A percentile compares a stretch with the other conserved stretches of the same genome.
These are phyloP conservation scores for Rachycentron canadum DNA, from an alignment of 2,797 vertebrate genomes.

Conservation along the genomic window DNA sequence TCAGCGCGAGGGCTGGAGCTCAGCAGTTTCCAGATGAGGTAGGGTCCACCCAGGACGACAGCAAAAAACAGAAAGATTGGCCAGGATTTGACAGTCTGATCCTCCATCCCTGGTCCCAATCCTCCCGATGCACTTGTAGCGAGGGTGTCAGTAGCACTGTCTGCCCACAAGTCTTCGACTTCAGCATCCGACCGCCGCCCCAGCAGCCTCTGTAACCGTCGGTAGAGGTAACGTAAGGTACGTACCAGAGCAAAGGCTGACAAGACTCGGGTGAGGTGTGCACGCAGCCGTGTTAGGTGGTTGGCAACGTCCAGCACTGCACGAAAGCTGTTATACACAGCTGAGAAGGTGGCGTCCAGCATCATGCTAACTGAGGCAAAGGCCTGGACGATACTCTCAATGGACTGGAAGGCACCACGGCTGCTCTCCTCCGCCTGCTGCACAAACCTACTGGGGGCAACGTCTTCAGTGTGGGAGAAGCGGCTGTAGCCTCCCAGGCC, in stretches of 20 bases:
- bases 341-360: conserved; percentile 98
- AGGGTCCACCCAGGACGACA: conserved; percentile 95
- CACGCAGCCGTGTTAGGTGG: conserved; percentile 94
- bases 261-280: conserved; percentile 95
- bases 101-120: conserved; percentile 61
- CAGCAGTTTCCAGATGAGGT: conserved; percentile 97
- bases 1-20: conserved; percentile 86
- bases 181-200: conserved; percentile 88
- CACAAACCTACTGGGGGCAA: conserved; percentile 94
- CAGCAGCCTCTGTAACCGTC: conserved; percentile 88
- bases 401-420: conserved; percentile 96
- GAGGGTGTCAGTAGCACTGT: conserved; percentile 88
- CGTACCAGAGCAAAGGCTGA: conserved; percentile 96
- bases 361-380: conserved; percentile 98
- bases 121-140: conserved; percentile 76
- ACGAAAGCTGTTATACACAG: conserved; percentile 97
- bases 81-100: conserved; percentile 93
- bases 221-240: conserved; percentile 93
- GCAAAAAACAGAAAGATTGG: conserved; percentile 97
- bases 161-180: conserved; percentile 94
- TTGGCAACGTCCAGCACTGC: conserved; percentile 97
- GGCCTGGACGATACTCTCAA: conserved; percentile 98
- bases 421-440: conserved; percentile 98
- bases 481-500: conserved; percentile 88
- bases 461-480: conserved; percentile 84